Percentiles rank a stretch among this genome's conserved stretches.
Evolutionary conservation across 2,797 vertebrate genomes (phyloP).

Genomic region (Chelon labrosus): DNA sequence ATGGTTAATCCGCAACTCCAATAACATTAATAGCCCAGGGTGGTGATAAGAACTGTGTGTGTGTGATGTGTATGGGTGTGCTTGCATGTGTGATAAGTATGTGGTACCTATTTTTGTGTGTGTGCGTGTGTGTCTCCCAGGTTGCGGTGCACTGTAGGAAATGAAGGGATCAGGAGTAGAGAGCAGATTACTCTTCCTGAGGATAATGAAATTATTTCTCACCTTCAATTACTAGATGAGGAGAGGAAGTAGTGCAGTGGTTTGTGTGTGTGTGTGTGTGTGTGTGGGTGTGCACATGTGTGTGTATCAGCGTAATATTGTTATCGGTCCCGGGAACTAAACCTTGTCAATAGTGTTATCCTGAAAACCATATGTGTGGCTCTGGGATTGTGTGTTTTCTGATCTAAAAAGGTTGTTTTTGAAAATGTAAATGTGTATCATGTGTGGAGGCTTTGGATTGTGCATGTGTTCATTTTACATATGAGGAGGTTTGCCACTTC

Average conservation of each 20-base stretch:
- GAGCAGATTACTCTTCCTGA: conserved; percentile 83
- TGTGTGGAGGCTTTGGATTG: background rate
- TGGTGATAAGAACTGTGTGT: conserved; percentile 68
- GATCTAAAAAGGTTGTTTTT: background rate
- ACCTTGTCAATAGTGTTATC: conserved; percentile 37
- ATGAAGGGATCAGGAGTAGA: conserved; percentile 84
- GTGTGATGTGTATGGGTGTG: conserved; percentile 37
- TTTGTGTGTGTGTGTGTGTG: conserved; percentile 38
- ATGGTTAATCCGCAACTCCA: conserved; percentile 80
- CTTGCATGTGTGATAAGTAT: conserved; percentile 56
- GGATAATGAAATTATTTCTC: conserved; percentile 88
- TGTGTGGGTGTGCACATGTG: conserved; percentile 8
- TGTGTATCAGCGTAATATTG: conserved; percentile 44
- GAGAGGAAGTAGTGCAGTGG: conserved; percentile 55
- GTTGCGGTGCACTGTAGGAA: conserved; percentile 85
- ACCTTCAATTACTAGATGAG: conserved; percentile 88
- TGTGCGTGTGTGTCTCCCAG: conserved; percentile 57
- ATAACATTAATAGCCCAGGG: conserved; percentile 80
- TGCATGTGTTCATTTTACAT: background rate
- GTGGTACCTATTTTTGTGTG: conserved; percentile 28
- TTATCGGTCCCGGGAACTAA: conserved; percentile 44
- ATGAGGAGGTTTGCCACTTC: background rate
- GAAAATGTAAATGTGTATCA: background rate
- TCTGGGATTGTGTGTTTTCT: conserved; percentile 8
- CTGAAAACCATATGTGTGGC: conserved; percentile 38